Evolutionary conservation across 2,888 invertebrate genomes (phyloP).

Genomic region (Parnassius smintheus): DNA sequence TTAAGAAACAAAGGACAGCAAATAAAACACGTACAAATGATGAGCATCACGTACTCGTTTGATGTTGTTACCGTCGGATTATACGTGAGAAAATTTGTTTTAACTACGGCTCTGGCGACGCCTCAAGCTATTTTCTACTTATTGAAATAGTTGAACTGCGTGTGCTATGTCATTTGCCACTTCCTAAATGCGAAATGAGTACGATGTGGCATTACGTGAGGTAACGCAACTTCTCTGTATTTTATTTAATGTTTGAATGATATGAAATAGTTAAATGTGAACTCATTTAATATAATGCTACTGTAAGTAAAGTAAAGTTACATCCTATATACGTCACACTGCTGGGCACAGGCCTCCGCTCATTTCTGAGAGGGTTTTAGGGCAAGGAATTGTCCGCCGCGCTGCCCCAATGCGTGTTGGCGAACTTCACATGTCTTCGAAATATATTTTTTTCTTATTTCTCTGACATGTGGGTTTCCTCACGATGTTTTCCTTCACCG

Average conservation of each 20-base stretch:
- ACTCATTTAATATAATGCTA: slow-evolving; percentile 7
- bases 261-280: slow-evolving; percentile 17
- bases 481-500: too few species aligned
- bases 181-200: slow-evolving; percentile 51
- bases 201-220: slow-evolving; percentile 48
- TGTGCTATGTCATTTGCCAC: slow-evolving; percentile 46
- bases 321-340: too few species aligned
- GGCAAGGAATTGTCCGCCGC: too few species aligned
- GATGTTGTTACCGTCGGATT: slow-evolving; percentile 54
- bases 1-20: slow-evolving; percentile 34
- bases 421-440: too few species aligned
- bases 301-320: too few species aligned
- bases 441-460: too few species aligned
- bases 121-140: slow-evolving; percentile 39
- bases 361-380: too few species aligned
- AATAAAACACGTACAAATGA: slow-evolving; percentile 51
- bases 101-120: slow-evolving; percentile 37
- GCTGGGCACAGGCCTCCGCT: too few species aligned
- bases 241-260: slow-evolving; percentile 29
- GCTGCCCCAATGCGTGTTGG: too few species aligned
- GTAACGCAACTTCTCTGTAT: slow-evolving; percentile 40
- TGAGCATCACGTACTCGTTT: slow-evolving; percentile 59
- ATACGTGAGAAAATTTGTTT: slow-evolving; percentile 75
- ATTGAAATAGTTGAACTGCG: slow-evolving; percentile 41
- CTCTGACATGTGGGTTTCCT: too few species aligned